Evolutionary conservation across 2,888 invertebrate species (phyloP).

Genomic region (Lasioglossum leucozonium): DNA sequence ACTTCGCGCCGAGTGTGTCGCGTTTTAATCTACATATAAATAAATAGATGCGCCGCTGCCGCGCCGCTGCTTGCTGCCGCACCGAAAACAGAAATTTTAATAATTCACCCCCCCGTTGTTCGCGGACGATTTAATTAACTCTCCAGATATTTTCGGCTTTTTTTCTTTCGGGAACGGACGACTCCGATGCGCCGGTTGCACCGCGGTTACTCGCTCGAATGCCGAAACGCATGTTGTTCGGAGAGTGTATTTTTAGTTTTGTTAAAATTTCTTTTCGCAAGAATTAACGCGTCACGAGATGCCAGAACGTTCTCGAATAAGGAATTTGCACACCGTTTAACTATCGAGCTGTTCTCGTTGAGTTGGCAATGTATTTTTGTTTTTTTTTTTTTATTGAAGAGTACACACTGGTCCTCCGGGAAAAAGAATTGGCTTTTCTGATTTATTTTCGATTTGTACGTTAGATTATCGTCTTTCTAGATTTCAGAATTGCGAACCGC

Average conservation of each 20-base stretch:
- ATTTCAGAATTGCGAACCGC: too few species aligned
- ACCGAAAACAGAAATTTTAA: background rate
- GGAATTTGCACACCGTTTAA: background rate
- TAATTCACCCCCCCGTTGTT: background rate
- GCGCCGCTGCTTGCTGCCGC: background rate
- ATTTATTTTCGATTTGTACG: too few species aligned
- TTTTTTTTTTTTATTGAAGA: too few species aligned
- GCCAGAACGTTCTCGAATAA: too few species aligned
- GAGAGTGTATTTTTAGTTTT: too few species aligned
- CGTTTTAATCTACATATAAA: slow-evolving; percentile 5
- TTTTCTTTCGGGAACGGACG: too few species aligned
- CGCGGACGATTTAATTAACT: background rate
- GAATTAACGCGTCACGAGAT: too few species aligned
- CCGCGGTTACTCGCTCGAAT: background rate
- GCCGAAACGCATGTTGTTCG: too few species aligned
- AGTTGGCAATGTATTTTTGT: too few species aligned
- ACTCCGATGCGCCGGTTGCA: too few species aligned
- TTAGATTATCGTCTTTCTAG: too few species aligned
- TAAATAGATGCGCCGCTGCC: background rate
- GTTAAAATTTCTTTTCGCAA: too few species aligned
- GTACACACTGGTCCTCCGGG: background rate
- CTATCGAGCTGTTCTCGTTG: background rate
- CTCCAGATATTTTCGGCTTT: background rate
- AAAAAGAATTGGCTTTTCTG: background rate
- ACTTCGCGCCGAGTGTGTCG: background rate